Evolutionary conservation across 2,888 invertebrate genomes (phyloP), one percentile per base, ranked within the genome.

Genomic region (Lottia scabra): DNA sequence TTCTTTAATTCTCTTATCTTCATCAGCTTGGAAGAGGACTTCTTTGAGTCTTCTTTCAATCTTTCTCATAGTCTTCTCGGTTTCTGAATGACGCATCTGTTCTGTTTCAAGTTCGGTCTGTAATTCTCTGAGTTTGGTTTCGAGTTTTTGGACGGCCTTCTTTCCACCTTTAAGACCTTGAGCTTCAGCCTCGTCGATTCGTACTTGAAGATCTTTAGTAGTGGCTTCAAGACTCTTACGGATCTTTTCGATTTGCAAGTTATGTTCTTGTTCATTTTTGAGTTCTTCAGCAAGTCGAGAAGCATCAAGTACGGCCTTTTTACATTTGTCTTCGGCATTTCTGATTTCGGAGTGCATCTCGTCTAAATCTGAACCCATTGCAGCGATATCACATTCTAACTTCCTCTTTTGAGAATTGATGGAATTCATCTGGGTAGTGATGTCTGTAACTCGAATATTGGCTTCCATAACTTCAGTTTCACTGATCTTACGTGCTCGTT

Each of bases 1-100:
- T 91, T 98, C 97, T 92, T 98, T 97, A 92, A 97, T 98, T 94
- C 99, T 99, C 92, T 97, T 96, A 92, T 99, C 98, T 91, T 99
- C 99, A 89, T 99, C 98, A 56, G 74, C 71, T 75, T 83, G 81
- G 71, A 78, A 80, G 64, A 95, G 95, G 90, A 68, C 73, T 92
- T 97, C 98, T 94, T 97, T 97, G 91, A 97, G 95, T 90, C 97
- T 96, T 65, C 90, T 95, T 91, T 98, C 97, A 84, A 96, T 94
- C 92, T 97, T 97, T 91, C 97, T 95, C 90, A 97, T 93, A 92
- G 96, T 96, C 96, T 97, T 97, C 91, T 96, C 96, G 86, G 97
- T 96, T 91, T 98, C 97, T 85, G 96, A 96, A 92, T 98, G 97
- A 92, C 97, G 94, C 91, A 98, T 95, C 92, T 97, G 97, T 93